Percentiles rank a stretch among this genome's conserved stretches.
These are phyloP conservation scores for Caranx ignobilis DNA, from an alignment of 2,113 vertebrate species.

Conservation along the genomic window DNA sequence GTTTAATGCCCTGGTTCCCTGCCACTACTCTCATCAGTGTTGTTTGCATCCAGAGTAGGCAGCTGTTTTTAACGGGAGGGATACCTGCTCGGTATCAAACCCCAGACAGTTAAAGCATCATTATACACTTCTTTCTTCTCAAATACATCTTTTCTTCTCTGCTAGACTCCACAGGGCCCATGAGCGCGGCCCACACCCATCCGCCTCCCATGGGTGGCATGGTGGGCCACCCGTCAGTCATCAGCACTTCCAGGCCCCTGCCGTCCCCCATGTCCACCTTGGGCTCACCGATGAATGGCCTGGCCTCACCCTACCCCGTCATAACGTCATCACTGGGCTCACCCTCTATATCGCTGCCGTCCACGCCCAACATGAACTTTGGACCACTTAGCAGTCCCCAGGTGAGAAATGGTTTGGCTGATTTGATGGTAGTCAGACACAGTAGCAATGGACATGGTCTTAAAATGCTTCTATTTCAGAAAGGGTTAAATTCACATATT, in stretches of 20 bases:
- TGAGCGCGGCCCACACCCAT: constrained; percentile 79
- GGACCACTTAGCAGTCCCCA: constrained; percentile 82
- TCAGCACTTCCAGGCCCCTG: constrained; percentile 81
- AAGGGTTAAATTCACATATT: not conserved
- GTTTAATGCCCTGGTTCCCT: not conserved
- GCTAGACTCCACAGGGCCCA: constrained; percentile 81
- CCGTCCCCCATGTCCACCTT: constrained; percentile 78
- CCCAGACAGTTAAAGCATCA: not conserved
- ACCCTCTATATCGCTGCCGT: constrained; percentile 79
- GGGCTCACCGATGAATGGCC: constrained; percentile 82
- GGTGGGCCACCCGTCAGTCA: constrained; percentile 84
- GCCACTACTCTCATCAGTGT: too few species aligned
- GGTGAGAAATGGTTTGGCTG: constrained; percentile 68
- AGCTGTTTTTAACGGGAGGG: not conserved
- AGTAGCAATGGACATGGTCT: not conserved
- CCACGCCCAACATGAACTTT: constrained; percentile 82
- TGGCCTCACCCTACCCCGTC: constrained; percentile 85
- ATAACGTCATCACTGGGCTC: constrained; percentile 85
- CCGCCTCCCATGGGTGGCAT: constrained; percentile 78
- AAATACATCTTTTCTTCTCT: constrained; percentile 14
- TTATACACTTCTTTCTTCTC: not conserved
- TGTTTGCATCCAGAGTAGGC: not conserved
- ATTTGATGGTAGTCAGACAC: not conserved
- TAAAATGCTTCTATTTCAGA: not conserved
- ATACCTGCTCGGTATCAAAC: not conserved